phyloP scores from a whole-genome alignment of 2,797 vertebrate species.

The Pelobates cultripes region DNA sequence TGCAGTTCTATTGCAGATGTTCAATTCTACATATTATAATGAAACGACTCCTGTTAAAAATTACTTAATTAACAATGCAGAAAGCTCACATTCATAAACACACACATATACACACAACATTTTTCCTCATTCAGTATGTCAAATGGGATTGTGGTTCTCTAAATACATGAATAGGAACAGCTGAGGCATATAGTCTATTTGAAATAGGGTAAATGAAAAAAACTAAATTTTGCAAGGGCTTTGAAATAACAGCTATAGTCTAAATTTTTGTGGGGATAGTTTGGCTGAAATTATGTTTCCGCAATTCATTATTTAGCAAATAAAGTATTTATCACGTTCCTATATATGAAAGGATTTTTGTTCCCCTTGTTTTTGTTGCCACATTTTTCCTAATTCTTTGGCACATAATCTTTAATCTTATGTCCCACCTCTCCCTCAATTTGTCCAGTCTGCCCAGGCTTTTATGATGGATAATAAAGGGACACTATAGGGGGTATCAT shows the following conservation, averaged over 20 bases:
- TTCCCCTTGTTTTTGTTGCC: not conserved
- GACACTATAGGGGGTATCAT: conserved; percentile 55
- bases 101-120: not conserved
- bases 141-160: not conserved
- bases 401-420: conserved; percentile 50
- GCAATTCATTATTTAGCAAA: not conserved
- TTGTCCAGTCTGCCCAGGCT: conserved; percentile 58
- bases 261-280: no score
- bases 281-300: no score
- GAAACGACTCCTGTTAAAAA: not conserved
- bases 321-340: conserved; percentile 15
- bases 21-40: not conserved
- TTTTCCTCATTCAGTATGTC: not conserved
- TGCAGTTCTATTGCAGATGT: not conserved
- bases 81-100: conserved; percentile 4
- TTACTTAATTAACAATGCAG: conserved; percentile 15
- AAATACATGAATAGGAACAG: no score
- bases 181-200: no score
- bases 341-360: conserved; percentile 2
- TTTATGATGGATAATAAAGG: conserved; percentile 61
- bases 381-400: conserved; percentile 43
- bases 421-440: conserved; percentile 45
- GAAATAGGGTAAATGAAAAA: no score
- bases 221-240: no score
- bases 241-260: no score